Evolutionary conservation across 2,797 vertebrate genomes (phyloP).

Genomic region (Xenops minutus): DNA sequence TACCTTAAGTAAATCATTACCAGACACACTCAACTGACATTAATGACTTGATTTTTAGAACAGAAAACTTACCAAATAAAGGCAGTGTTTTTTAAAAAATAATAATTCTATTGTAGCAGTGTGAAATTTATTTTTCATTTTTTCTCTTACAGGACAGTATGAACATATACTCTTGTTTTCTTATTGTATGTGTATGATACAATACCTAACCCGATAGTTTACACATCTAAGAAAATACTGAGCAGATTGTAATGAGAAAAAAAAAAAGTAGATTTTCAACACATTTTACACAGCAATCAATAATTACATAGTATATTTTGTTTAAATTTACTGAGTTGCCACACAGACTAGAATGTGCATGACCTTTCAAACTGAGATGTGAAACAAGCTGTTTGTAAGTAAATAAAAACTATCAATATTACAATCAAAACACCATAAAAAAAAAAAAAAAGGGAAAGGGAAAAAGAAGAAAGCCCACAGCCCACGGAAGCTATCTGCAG

Average conservation of each 20-base stretch:
- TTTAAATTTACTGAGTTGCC: constrained; percentile 44
- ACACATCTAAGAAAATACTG: constrained; percentile 41
- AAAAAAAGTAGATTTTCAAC: constrained; percentile 31
- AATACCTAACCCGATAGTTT: not conserved
- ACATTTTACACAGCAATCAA: constrained; percentile 18
- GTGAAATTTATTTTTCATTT: not conserved
- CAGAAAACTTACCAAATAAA: constrained; percentile 66
- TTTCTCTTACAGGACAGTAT: not conserved
- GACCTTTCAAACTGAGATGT: constrained; percentile 25
- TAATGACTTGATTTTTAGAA: constrained; percentile 71
- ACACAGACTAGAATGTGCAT: not conserved
- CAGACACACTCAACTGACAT: constrained; percentile 65
- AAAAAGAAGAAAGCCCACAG: not conserved
- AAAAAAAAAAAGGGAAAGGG: not conserved
- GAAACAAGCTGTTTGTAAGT: constrained; percentile 48
- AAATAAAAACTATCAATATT: constrained; percentile 29
- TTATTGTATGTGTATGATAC: not conserved
- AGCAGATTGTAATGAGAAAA: constrained; percentile 12
- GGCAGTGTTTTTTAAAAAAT: not conserved
- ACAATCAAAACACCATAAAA: not conserved
- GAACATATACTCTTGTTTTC: constrained; percentile 7
- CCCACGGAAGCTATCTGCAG: constrained; percentile 43
- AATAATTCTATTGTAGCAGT: constrained; percentile 6
- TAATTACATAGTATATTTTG: constrained; percentile 13
- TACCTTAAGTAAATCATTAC: constrained; percentile 63